Conservation (phyloP, 2,797 vertebrate species). For the Natrix natrix region DNA sequence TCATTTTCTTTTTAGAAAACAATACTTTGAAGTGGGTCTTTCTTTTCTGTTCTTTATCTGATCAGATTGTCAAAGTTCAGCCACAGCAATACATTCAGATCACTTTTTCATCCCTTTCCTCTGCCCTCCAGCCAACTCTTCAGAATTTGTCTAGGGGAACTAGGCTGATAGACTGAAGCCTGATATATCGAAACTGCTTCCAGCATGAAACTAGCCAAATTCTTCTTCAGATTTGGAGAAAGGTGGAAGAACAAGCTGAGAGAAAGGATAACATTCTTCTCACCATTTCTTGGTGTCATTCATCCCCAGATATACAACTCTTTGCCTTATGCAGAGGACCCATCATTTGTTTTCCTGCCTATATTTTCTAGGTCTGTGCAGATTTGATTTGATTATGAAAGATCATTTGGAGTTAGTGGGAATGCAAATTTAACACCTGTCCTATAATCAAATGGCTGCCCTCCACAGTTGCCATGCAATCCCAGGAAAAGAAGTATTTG, state of each 20-base stretch:
- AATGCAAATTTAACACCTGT: background rate
- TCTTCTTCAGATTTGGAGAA: background rate
- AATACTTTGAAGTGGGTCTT: background rate
- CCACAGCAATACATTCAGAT: background rate
- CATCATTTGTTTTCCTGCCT: background rate
- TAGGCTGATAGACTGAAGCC: background rate
- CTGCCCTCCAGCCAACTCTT: background rate
- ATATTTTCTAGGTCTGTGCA: background rate
- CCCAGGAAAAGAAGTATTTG: background rate
- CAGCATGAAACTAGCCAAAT: background rate
- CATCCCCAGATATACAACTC: background rate
- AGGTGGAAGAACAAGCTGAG: background rate
- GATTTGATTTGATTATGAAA: background rate
- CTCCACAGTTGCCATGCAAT: background rate
- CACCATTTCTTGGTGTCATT: background rate
- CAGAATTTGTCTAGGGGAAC: background rate
- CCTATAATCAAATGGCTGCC: background rate
- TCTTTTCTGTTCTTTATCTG: background rate
- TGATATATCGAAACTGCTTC: background rate
- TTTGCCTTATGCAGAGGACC: background rate
- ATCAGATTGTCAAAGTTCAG: background rate
- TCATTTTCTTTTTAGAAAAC: background rate
- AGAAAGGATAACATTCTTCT: background rate
- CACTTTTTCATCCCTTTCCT: background rate
- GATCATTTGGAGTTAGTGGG: background rate